Percentiles rank a stretch among this genome's conserved stretches.
Conservation (phyloP, 2,797 vertebrate genomes). For the Gymnoscopelus braueri region DNA sequence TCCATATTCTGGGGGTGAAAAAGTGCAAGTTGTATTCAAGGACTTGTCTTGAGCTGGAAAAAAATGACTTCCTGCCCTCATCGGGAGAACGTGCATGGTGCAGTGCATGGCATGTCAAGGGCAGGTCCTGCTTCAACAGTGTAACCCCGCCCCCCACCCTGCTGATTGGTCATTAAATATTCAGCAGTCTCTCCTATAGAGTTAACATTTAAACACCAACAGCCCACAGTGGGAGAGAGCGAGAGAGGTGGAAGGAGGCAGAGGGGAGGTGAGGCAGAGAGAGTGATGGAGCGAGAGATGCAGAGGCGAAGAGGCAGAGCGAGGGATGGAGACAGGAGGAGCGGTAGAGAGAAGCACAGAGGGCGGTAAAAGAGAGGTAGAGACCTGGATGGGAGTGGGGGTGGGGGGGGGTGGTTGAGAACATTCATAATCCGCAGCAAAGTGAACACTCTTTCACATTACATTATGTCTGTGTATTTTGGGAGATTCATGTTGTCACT, state of each 20-base stretch:
- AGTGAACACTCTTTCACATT: conserved; percentile 49
- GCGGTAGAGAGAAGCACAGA: conserved; percentile 14
- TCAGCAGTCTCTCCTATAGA: conserved; percentile 63
- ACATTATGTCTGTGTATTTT: conserved; percentile 56
- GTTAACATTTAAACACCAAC: conserved; percentile 64
- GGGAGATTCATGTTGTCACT: conserved; percentile 36
- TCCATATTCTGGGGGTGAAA: too few relatives aligned
- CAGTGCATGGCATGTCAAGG: background rate
- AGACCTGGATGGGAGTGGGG: conserved; percentile 56
- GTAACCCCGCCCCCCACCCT: conserved; percentile 32
- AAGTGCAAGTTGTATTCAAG: too few relatives aligned
- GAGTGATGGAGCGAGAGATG: background rate
- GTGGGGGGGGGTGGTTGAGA: conserved; percentile 50
- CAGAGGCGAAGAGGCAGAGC: background rate
- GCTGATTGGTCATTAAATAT: conserved; percentile 74
- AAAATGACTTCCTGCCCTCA: too few relatives aligned
- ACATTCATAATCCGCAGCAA: conserved; percentile 65
- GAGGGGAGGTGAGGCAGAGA: background rate
- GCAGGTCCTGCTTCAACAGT: conserved; percentile 41
- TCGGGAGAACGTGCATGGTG: conserved; percentile 19
- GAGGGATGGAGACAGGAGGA: background rate
- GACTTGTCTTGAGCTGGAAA: too few relatives aligned
- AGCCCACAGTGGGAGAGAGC: background rate
- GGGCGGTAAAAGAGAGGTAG: conserved; percentile 18
- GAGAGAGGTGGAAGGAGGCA: background rate